A percentile compares a stretch with the other conserved stretches of the same genome.
Evolutionary conservation across 2,888 invertebrate genomes (phyloP).

Genomic region (Epistrophe grossulariae): DNA sequence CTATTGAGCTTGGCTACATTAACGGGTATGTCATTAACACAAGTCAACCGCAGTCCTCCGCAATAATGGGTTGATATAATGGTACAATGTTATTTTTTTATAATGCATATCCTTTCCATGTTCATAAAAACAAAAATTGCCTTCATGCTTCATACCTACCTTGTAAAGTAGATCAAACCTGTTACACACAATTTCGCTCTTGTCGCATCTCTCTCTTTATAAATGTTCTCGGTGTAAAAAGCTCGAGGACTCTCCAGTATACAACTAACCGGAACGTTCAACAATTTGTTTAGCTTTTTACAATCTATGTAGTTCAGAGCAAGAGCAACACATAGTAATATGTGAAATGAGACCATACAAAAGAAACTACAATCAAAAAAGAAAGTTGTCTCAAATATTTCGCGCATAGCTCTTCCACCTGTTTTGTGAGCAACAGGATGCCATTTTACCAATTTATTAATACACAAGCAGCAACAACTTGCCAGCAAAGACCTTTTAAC

Average conservation of each 20-base stretch:
- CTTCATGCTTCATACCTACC: constrained; percentile 6
- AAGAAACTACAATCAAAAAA: background rate
- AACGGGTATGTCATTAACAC: constrained; percentile 28
- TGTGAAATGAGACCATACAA: constrained; percentile 26
- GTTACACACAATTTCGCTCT: constrained; percentile 59
- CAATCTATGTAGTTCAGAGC: constrained; percentile 24
- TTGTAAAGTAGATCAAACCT: constrained; percentile 63
- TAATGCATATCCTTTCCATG: constrained; percentile 24
- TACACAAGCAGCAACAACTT: constrained; percentile 43
- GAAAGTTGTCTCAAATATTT: constrained; percentile 39
- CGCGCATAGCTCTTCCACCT: constrained; percentile 69
- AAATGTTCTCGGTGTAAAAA: constrained; percentile 1
- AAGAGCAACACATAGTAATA: background rate
- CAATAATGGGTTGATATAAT: background rate
- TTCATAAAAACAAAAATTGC: constrained; percentile 41
- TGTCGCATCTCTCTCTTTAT: background rate
- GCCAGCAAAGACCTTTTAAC: background rate
- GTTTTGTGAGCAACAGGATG: constrained; percentile 75
- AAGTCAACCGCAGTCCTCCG: constrained; percentile 23
- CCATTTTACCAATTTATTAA: constrained; percentile 53
- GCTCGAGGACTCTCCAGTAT: constrained; percentile 19
- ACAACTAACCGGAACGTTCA: constrained; percentile 53
- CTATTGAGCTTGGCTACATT: constrained; percentile 34
- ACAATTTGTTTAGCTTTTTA: constrained; percentile 67
- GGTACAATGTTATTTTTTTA: constrained; percentile 24